Percentiles rank a stretch among this genome's conserved stretches.
phyloP scores from a whole-genome alignment of 2,113 vertebrate genomes.

The Rhea pennata region DNA sequence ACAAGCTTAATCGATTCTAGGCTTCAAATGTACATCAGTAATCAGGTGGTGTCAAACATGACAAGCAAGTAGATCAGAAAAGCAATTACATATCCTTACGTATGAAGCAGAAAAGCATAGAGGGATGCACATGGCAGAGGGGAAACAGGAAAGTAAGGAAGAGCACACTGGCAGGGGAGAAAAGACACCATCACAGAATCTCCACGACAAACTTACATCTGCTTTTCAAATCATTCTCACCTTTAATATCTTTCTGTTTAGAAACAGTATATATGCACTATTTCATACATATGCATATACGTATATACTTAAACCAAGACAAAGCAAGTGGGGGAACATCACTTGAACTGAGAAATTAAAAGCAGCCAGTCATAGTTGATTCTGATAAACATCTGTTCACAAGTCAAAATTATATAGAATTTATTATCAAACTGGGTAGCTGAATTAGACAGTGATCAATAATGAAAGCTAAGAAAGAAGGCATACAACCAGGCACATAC shows the following conservation, averaged over 20 bases:
- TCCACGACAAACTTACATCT: background rate
- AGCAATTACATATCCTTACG: background rate
- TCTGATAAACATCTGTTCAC: background rate
- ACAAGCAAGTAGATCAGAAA: background rate
- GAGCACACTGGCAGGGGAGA: no score
- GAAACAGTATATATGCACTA: background rate
- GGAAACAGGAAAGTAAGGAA: no score
- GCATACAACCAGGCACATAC: background rate
- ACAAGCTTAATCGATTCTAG: background rate
- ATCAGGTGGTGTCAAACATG: background rate
- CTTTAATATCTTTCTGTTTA: background rate
- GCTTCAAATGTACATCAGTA: background rate
- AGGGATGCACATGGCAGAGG: no score
- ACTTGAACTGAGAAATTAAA: background rate
- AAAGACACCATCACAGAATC: background rate
- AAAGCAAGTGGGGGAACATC: background rate
- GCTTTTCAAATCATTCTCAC: background rate
- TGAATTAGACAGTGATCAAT: background rate
- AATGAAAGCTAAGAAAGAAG: background rate
- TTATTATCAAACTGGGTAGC: background rate
- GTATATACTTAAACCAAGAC: background rate
- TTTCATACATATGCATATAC: background rate
- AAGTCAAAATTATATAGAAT: background rate
- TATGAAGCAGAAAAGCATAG: background rate
- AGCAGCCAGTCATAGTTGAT: background rate